Evolutionary conservation across 1,140 invertebrate genomes (phyloP), one percentile per base, ranked within the genome.

Genomic region (Stenopsyche tienmushanensis): DNA sequence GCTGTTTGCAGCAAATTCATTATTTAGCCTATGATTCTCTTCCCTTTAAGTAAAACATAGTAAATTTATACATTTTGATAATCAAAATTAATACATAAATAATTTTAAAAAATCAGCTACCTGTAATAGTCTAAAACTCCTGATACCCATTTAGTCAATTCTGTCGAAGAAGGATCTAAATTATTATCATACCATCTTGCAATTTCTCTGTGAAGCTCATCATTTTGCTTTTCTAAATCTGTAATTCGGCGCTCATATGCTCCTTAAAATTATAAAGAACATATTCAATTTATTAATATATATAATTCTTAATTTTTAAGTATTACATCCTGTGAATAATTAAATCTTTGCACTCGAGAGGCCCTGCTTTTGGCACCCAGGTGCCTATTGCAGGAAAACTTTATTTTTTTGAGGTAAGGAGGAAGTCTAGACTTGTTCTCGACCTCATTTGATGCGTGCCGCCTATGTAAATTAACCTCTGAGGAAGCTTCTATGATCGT

Each of bases 71-170:
- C 3, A 50, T 45, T 5, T 9, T n/a, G n/a, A n/a, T n/a, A n/a
- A 34, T 34, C 13, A 34, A 34, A 7, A 34, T 34, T 34, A 34
- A 34, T 49, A 18, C 47, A 24, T 20, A 53, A 25, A 53, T 7
- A 29, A 24, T 25, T 17, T 34, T 10, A 15, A 15, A 57, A 47
- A 42, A 54, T 15, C 42, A 64, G 17, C 1, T 59, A 65, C 65
- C 42, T 66, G 29, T 67, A 70, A 47, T 70, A 63, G 20, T 66
- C 69, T 55, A 70, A 49, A 15, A 70, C 65, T 2, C 69, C 69
- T 3, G 65, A 54, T 23, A 70, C n/a, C 69, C 69, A 70, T 39
- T 67, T 62, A n/a, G 65, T 49, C 1, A 55, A 53, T 54, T 64
- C 54, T 15, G 69, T 66, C 3, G 69, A 67, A 20, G 13, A 50